Conservation (phyloP, 2,113 vertebrate genomes). For the Eulemur macaco region DNA sequence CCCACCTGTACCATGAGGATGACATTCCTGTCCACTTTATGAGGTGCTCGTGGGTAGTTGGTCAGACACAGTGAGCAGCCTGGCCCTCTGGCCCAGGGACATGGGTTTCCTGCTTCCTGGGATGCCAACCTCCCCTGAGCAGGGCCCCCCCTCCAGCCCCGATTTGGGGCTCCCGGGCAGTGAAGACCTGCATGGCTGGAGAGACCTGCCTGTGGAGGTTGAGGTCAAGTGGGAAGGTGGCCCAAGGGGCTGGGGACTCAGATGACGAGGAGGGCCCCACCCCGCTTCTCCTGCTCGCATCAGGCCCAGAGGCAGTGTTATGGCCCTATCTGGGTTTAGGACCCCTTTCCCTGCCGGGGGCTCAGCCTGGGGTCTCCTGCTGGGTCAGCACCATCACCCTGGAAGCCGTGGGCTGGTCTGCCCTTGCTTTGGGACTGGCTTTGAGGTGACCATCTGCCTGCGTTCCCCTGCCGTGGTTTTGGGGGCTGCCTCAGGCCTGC, state of each 20-base stretch:
- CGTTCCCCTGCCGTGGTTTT: not conserved
- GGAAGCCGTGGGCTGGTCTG: not conserved
- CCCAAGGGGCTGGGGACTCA: not conserved
- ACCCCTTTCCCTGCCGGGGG: accelerated
- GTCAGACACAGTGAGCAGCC: not conserved
- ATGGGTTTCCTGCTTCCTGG: accelerated
- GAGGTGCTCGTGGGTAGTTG: not conserved
- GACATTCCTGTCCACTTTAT: not conserved
- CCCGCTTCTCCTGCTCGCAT: no score
- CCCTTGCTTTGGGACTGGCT: conserved; percentile 19
- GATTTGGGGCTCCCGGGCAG: not conserved
- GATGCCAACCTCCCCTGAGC: not conserved
- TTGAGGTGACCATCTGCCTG: conserved; percentile 61
- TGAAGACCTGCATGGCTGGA: not conserved
- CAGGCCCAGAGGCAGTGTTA: not conserved
- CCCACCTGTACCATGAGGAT: not conserved
- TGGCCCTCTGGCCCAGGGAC: not conserved
- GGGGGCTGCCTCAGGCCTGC: not conserved
- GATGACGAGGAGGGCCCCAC: not conserved
- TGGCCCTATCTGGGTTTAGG: not conserved
- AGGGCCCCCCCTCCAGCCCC: not conserved
- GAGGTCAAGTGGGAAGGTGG: not conserved
- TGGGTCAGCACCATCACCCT: not conserved
- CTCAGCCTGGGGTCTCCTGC: not conserved
- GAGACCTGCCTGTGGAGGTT: not conserved